Base-by-base conservation (phyloP, 2,888 invertebrate species). In the Eupeodes latifasciatus region DNA sequence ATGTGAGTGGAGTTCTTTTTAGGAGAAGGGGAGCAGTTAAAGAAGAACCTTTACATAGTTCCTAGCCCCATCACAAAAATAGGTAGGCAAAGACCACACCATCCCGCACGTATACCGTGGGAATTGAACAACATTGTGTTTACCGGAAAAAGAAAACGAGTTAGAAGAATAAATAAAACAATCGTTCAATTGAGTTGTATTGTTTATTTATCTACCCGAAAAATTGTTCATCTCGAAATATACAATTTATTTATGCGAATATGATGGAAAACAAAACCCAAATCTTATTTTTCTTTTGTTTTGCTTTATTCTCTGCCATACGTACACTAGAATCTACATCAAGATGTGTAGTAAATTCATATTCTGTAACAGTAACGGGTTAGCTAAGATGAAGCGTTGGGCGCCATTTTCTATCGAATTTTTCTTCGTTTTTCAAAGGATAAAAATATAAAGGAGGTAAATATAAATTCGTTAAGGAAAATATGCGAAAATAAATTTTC, bases 181-280 rank as follows among this genome's bases (percentile, higher is more conserved):
- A 77, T 72, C 75, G 76, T 83, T 80, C 66, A 79, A 82, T 82
- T 83, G 86, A 80, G 82, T 87, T 87, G 87, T 87, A 19, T 49
- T 66, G 66, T 84, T 87, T 61, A 83, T 69, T 71, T 59, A 83
- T 69, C 55, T 59, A 72, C 72, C 71, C 79, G 79, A 27, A 64
- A 82, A 82, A 86, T 71, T 82, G 82, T 71, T 79, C 81, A 77
- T 84, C 80, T 72, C 14, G 67, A 87, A 80, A 87, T 72, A 85
- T 77, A 87, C 84, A 87, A 83, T 83, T 87, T 87, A 80, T 84
- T 72, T 72, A 87, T 87, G 72, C 87, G 87, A 67, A 77, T 76
- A 83, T 77, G 80, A 72, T 83, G 83, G 79, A 83, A 83, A 87
- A 83, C 80, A 87, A 62, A 69, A 53, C 75, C 81, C 53, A 66